Conservation (phyloP, 2,888 invertebrate species). For the Resseliella maxima region DNA sequence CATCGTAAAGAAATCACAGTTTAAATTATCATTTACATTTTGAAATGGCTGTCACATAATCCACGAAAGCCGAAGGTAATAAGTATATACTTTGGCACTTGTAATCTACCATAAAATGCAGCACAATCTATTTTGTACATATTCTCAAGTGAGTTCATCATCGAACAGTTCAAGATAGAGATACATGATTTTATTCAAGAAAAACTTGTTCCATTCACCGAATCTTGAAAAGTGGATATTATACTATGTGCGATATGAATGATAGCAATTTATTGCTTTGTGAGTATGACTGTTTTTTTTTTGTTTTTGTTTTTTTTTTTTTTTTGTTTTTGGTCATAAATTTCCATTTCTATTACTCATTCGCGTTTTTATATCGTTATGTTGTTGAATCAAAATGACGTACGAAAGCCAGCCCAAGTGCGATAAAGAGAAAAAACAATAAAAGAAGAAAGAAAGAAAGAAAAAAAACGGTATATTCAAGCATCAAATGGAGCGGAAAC, state of each 20-base stretch:
- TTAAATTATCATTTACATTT: constrained; percentile 33
- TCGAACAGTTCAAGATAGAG: neutral
- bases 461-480: neutral
- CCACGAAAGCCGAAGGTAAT: neutral
- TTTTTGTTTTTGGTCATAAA: constrained; percentile 8
- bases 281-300: constrained; percentile 49
- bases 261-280: constrained; percentile 45
- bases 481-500: constrained; percentile 47
- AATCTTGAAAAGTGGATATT: neutral
- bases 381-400: too few relatives aligned
- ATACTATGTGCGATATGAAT: constrained; percentile 24
- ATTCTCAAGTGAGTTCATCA: neutral
- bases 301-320: too few relatives aligned
- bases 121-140: neutral
- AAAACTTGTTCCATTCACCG: constrained; percentile 44
- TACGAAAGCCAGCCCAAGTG: too few relatives aligned
- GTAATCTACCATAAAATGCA: neutral
- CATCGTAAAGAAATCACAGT: constrained; percentile 33
- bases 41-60: neutral
- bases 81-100: neutral
- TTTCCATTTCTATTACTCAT: constrained; percentile 33
- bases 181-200: constrained; percentile 22
- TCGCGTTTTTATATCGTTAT: neutral
- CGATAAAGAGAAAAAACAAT: neutral
- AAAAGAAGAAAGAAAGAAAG: neutral